phyloP scores from a whole-genome alignment of 2,113 vertebrate species.

The Zingel zingel region DNA sequence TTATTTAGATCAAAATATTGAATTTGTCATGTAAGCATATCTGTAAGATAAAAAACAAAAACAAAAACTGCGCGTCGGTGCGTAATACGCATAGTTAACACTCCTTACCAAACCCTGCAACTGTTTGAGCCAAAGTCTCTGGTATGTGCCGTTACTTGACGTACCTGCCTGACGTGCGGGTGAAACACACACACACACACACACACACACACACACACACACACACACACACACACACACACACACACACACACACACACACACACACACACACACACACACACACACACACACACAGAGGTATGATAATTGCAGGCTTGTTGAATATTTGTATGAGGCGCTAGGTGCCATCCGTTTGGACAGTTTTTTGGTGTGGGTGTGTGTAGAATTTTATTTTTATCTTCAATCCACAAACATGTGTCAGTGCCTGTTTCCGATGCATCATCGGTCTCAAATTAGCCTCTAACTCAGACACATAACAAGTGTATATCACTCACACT shows the following conservation, averaged over 20 bases:
- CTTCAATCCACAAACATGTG: slow-evolving; percentile 51
- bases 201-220: slow-evolving; percentile 12
- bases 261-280: slow-evolving; percentile 8
- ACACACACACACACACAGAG: too few species aligned
- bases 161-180: slow-evolving; percentile 66
- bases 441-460: background rate
- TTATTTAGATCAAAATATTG: background rate
- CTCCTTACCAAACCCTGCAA: slow-evolving; percentile 44
- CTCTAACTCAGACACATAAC: background rate
- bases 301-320: slow-evolving; percentile 66
- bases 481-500: background rate
- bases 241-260: slow-evolving; percentile 18
- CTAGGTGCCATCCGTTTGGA: slow-evolving; percentile 17
- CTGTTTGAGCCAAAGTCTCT: slow-evolving; percentile 47
- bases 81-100: slow-evolving; percentile 36
- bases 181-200: background rate
- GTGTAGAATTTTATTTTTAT: slow-evolving; percentile 33
- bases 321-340: slow-evolving; percentile 24
- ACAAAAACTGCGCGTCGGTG: background rate
- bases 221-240: slow-evolving; percentile 23
- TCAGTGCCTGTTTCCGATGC: slow-evolving; percentile 41
- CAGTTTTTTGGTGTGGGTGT: background rate
- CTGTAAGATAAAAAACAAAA: background rate
- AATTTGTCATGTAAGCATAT: background rate
- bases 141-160: slow-evolving; percentile 82